Evolutionary conservation across 2,113 vertebrate genomes (phyloP).

Genomic region (Megaleporinus macrocephalus): DNA sequence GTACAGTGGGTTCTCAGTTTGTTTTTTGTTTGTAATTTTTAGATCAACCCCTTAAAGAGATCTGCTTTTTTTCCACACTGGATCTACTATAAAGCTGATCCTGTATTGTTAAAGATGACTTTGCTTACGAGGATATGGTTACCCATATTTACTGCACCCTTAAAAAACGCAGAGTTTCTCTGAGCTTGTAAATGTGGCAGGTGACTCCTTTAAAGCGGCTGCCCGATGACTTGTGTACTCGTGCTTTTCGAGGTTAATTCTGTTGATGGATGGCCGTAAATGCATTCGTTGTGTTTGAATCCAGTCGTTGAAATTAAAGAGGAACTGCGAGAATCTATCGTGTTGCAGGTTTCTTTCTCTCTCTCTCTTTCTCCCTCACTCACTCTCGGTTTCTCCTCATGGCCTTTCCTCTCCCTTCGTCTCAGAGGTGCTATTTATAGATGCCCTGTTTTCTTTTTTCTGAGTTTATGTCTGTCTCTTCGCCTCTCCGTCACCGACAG

Average conservation of each 20-base stretch:
- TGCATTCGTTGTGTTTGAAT: constrained; percentile 70
- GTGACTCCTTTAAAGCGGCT: constrained; percentile 61
- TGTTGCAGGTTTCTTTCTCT: constrained; percentile 37
- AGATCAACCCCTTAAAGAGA: background rate
- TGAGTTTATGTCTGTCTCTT: constrained; percentile 48
- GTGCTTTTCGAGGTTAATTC: constrained; percentile 64
- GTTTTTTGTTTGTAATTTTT: constrained; percentile 56
- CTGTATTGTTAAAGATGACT: constrained; percentile 32
- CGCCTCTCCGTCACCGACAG: constrained; percentile 45
- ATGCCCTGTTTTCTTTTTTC: constrained; percentile 69
- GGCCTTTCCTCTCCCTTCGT: constrained; percentile 66
- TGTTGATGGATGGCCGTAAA: constrained; percentile 66
- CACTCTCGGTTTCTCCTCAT: constrained; percentile 53
- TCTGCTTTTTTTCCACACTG: constrained; percentile 48
- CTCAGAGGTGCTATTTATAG: constrained; percentile 75
- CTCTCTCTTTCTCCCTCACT: constrained; percentile 51
- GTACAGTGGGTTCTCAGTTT: constrained; percentile 30
- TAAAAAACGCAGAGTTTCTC: constrained; percentile 38
- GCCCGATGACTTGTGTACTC: constrained; percentile 60
- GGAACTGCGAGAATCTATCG: constrained; percentile 51
- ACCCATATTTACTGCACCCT: constrained; percentile 49
- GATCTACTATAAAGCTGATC: constrained; percentile 56
- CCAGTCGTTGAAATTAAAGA: constrained; percentile 70
- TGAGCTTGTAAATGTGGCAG: constrained; percentile 67
- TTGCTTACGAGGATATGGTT: constrained; percentile 28